Percentiles rank a stretch among this genome's conserved stretches.
These are phyloP conservation scores for Coboldia fuscipes DNA, from an alignment of 1,140 invertebrate genomes.

Conservation along the genomic window DNA sequence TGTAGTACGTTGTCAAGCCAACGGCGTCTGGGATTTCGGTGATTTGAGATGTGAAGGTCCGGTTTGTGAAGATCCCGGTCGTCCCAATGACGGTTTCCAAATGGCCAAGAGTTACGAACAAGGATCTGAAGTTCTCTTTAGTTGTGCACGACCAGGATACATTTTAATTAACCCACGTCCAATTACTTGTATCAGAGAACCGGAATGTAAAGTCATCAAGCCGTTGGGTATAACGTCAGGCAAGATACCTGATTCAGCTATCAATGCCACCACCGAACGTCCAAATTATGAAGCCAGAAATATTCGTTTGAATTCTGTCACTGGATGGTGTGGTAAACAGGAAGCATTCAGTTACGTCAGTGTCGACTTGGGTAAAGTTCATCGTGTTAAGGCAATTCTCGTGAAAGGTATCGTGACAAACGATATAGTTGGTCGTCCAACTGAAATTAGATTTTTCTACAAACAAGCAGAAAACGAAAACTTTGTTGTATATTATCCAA, in stretches of 20 bases:
- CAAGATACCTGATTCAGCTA: constrained; percentile 82
- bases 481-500: constrained; percentile 90
- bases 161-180: constrained; percentile 78
- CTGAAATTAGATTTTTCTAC: constrained; percentile 92
- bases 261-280: constrained; percentile 83
- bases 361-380: constrained; percentile 79
- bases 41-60: constrained; percentile 88
- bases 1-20: constrained; percentile 72
- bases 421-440: constrained; percentile 82
- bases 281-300: constrained; percentile 82
- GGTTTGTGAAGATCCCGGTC: constrained; percentile 84
- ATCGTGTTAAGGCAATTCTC: constrained; percentile 74
- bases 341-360: constrained; percentile 90
- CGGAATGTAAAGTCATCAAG: constrained; percentile 81
- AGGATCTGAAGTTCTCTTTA: constrained; percentile 74
- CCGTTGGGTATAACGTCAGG: constrained; percentile 82
- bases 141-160: constrained; percentile 77
- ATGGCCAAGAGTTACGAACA: constrained; percentile 81
- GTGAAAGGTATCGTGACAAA: constrained; percentile 89
- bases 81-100: constrained; percentile 79
- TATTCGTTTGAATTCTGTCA: constrained; percentile 77
- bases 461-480: constrained; percentile 84
- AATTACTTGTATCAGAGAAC: constrained; percentile 75
- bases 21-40: constrained; percentile 92
- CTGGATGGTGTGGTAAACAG: constrained; percentile 86